A percentile compares a stretch with the other conserved stretches of the same genome.
phyloP scores from a whole-genome alignment of 2,797 vertebrate species.

The Hipposideros larvatus region DNA sequence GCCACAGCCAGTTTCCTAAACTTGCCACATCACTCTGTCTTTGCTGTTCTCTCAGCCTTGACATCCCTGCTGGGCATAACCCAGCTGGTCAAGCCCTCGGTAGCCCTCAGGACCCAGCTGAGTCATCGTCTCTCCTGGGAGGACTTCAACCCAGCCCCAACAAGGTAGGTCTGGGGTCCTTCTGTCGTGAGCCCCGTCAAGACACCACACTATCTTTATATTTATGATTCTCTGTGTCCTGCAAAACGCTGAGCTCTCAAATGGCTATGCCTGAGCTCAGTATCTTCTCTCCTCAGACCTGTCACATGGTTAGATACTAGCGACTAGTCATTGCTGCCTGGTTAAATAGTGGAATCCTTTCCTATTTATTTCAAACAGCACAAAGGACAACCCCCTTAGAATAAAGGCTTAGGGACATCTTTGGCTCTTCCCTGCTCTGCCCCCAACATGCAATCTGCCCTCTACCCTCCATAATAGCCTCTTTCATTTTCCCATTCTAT shows the following conservation, averaged over 20 bases:
- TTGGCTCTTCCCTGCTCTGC: neutral
- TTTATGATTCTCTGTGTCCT: neutral
- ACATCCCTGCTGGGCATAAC: neutral
- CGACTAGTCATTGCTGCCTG: neutral
- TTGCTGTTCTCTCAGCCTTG: neutral
- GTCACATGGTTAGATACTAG: neutral
- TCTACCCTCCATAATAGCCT: neutral
- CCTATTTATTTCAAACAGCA: neutral
- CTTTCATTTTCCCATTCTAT: slow-evolving; percentile 52
- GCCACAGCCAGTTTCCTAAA: neutral
- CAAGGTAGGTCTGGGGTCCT: neutral
- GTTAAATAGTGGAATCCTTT: neutral
- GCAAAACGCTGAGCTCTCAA: neutral
- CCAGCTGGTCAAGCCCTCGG: neutral
- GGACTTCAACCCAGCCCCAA: neutral
- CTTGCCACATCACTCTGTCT: neutral
- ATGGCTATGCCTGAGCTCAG: neutral
- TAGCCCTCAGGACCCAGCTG: neutral
- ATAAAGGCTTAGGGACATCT: neutral
- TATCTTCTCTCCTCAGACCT: neutral
- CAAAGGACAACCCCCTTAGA: neutral
- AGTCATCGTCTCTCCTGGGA: neutral
- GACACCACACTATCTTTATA: neutral
- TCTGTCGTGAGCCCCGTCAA: neutral
- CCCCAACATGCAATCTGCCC: neutral